A percentile compares a stretch with the other conserved stretches of the same genome.
Conservation (phyloP, 1,140 invertebrate species). For the Lamellibrachia luymesi region DNA sequence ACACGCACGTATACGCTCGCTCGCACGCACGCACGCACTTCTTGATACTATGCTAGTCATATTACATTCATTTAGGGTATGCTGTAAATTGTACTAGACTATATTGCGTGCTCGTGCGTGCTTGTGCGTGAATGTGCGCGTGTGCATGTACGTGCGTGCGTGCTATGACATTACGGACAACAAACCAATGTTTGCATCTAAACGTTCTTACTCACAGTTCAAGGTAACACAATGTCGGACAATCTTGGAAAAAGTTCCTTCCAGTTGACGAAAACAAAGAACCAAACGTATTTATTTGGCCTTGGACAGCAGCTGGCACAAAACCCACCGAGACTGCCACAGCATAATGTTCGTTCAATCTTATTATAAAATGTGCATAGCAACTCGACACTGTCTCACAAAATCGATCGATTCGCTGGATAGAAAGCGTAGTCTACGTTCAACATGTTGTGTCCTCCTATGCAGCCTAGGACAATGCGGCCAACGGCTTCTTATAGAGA, state of each 20-base stretch:
- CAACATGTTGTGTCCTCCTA: neutral
- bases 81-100: too few species aligned
- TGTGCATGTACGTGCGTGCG: constrained; percentile 12
- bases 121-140: neutral
- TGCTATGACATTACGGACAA: neutral
- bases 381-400: neutral
- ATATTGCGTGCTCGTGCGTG: too few species aligned
- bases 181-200: constrained; percentile 27
- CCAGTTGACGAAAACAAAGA: neutral
- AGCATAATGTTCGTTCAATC: neutral
- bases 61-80: too few species aligned
- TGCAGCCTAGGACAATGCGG: neutral
- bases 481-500: too few species aligned
- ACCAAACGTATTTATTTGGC: neutral
- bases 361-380: neutral
- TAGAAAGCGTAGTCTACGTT: neutral
- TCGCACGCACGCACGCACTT: constrained; percentile 27
- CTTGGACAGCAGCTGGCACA: neutral
- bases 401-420: neutral
- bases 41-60: constrained; percentile 15
- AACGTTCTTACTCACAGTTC: constrained; percentile 8
- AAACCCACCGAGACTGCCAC: neutral
- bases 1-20: constrained; percentile 27
- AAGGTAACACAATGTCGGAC: neutral
- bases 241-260: neutral